These are phyloP conservation scores for Cardiocondyla obscurior DNA, from an alignment of 1,140 invertebrate species.

Conservation along the genomic window DNA sequence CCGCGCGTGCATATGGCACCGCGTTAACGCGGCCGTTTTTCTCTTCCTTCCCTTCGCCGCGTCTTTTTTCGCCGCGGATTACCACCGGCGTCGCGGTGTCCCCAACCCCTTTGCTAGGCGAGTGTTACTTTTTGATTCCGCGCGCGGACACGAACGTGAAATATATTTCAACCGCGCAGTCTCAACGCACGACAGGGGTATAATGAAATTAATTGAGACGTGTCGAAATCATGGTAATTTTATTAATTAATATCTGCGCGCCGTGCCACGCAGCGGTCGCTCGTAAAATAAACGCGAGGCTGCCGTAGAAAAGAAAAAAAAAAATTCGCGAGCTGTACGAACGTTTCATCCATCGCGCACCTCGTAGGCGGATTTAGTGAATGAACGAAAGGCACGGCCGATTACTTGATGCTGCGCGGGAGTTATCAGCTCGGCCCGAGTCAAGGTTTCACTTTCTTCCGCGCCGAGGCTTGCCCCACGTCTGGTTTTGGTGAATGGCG, in stretches of 20 bases:
- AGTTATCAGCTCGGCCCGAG: slow-evolving; percentile 17
- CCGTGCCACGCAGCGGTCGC: too few species aligned
- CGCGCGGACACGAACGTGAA: neutral
- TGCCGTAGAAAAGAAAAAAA: neutral
- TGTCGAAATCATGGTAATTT: neutral
- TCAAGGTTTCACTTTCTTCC: slow-evolving; percentile 39
- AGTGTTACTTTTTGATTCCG: neutral
- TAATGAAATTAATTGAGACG: neutral
- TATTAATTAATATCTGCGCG: neutral
- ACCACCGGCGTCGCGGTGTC: neutral
- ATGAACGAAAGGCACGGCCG: neutral
- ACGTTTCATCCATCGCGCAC: neutral
- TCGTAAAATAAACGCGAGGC: too few species aligned
- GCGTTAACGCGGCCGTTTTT: neutral
- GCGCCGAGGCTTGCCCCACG: neutral
- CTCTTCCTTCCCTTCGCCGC: neutral
- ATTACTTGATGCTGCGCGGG: neutral
- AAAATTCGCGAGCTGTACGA: neutral
- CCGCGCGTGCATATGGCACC: slow-evolving; percentile 1
- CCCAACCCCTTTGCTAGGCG: neutral
- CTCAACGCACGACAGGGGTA: neutral
- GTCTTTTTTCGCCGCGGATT: neutral
- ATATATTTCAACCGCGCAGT: neutral
- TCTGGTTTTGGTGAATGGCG: slow-evolving; percentile 28
- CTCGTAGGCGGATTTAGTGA: slow-evolving; percentile 7